Evolutionary conservation across 2,113 vertebrate species (phyloP).

Genomic region (Limnothrissa miodon): DNA sequence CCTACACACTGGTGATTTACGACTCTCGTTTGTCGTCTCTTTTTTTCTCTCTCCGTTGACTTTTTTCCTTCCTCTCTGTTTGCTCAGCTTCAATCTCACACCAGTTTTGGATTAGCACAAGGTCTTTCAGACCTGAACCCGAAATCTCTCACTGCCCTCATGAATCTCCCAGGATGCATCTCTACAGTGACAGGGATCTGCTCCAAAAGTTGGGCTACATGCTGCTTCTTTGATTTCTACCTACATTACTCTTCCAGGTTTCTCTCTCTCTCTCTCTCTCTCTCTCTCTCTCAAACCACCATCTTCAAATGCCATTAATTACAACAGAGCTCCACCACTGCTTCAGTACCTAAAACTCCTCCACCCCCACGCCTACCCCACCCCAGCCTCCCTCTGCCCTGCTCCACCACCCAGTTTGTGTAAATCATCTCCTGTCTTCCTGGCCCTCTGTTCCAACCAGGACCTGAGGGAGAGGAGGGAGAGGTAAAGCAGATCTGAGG

Average conservation of each 20-base stretch:
- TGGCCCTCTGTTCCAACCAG: constrained; percentile 50
- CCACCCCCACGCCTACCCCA: constrained; percentile 31
- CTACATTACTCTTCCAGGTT: neutral
- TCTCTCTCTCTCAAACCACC: constrained; percentile 10
- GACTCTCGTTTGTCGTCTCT: neutral
- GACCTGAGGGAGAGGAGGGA: constrained; percentile 56
- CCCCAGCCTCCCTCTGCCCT: constrained; percentile 40
- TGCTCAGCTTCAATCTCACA: constrained; percentile 7
- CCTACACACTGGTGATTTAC: neutral
- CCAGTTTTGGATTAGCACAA: constrained; percentile 15
- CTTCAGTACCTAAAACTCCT: constrained; percentile 33
- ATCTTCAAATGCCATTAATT: constrained; percentile 46
- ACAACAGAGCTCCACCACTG: constrained; percentile 46
- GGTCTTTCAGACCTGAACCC: neutral
- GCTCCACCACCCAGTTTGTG: constrained; percentile 59
- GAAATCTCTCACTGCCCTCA: neutral
- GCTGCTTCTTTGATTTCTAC: neutral
- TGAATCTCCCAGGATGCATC: constrained; percentile 7
- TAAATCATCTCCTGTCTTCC: constrained; percentile 65
- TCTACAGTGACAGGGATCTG: neutral
- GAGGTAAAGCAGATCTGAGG: neutral
- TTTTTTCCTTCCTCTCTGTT: neutral
- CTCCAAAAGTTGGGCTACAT: neutral
- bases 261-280: neutral
- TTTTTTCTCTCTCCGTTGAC: neutral